Evolutionary conservation across 2,888 invertebrate species (phyloP).

Genomic region (Aethes cnicana): DNA sequence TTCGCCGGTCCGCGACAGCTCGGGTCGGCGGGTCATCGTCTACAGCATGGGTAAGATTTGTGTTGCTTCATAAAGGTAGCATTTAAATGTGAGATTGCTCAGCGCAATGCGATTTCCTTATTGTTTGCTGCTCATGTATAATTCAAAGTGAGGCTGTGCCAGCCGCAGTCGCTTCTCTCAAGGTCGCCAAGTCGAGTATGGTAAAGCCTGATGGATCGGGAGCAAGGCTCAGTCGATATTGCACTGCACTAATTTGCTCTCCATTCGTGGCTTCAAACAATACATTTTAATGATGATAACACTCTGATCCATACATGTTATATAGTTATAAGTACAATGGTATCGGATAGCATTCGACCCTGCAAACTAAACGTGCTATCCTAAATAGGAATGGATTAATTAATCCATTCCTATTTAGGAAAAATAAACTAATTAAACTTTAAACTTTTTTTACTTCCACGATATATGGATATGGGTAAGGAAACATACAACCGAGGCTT

Average conservation of each 20-base stretch:
- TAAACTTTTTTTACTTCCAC: too few relatives aligned
- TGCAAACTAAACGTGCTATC: too few relatives aligned
- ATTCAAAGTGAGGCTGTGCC: conserved; percentile 17
- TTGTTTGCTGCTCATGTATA: conserved; percentile 24
- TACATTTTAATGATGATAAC: too few relatives aligned
- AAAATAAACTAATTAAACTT: too few relatives aligned
- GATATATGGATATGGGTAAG: too few relatives aligned
- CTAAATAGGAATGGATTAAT: too few relatives aligned
- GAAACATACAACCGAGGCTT: too few relatives aligned
- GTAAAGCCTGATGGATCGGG: conserved; percentile 11
- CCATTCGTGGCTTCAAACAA: too few relatives aligned
- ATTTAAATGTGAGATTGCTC: conserved; percentile 28
- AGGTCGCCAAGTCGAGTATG: conserved; percentile 1
- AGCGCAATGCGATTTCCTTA: conserved; percentile 22
- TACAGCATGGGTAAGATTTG: conserved; percentile 80
- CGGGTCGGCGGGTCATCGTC: conserved; percentile 88
- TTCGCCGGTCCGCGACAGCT: conserved; percentile 87
- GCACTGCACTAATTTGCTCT: not conserved
- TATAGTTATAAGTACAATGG: too few relatives aligned
- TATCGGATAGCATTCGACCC: too few relatives aligned
- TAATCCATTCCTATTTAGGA: too few relatives aligned
- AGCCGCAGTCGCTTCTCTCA: conserved; percentile 9
- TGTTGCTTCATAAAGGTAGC: conserved; percentile 28
- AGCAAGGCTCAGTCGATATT: conserved; percentile 1
- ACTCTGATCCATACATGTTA: too few relatives aligned